Conservation (phyloP, 2,888 invertebrate species). For the Ochropleura plecta region DNA sequence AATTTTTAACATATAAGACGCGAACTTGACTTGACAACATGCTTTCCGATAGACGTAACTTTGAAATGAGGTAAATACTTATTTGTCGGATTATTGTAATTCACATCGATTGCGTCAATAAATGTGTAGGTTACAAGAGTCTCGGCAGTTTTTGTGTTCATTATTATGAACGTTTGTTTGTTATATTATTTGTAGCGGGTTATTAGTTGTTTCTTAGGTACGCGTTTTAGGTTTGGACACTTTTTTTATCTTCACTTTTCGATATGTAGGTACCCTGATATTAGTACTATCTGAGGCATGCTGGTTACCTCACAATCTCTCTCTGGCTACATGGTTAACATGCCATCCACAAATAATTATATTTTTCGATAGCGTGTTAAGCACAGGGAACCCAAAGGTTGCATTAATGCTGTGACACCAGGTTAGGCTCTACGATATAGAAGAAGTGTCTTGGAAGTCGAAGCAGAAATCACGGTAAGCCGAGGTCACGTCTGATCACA, state of each 20-base stretch:
- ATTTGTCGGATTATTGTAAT: not conserved
- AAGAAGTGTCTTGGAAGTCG: too few relatives aligned
- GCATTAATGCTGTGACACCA: too few relatives aligned
- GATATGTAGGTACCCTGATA: not conserved
- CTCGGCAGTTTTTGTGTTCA: not conserved
- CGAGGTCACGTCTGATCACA: too few relatives aligned
- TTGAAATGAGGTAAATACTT: slow-evolving; percentile 13
- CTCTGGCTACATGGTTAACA: too few relatives aligned
- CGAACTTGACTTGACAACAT: not conserved
- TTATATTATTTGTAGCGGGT: not conserved
- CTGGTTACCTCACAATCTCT: too few relatives aligned
- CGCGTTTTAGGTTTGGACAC: not conserved
- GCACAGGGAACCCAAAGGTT: too few relatives aligned
- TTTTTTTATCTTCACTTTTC: not conserved
- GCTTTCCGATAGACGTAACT: not conserved
- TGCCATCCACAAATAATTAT: too few relatives aligned
- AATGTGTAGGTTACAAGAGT: not conserved
- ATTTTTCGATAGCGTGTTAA: too few relatives aligned
- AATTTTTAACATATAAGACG: not conserved
- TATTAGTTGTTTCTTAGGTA: not conserved
- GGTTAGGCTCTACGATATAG: too few relatives aligned
- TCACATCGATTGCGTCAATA: not conserved
- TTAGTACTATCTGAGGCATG: not conserved
- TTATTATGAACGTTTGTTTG: not conserved
- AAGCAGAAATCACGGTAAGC: too few relatives aligned